Conservation (phyloP, 2,797 vertebrate genomes). For the Urocyon cinereoargenteus region DNA sequence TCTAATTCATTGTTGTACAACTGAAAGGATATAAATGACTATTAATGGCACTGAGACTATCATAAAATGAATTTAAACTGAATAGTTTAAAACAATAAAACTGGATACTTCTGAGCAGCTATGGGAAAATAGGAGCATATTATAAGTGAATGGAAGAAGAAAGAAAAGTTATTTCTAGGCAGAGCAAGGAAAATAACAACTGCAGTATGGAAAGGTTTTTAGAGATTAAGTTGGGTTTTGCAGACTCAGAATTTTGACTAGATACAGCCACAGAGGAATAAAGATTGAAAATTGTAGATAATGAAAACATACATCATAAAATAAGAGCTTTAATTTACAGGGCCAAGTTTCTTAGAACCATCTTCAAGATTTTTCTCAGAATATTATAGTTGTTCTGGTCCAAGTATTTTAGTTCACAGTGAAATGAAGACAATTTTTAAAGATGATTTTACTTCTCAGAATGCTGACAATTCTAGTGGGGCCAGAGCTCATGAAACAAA, state of each 20-base stretch:
- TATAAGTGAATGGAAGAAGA: background rate
- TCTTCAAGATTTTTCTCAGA: constrained; percentile 2
- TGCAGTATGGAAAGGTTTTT: background rate
- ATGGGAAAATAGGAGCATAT: background rate
- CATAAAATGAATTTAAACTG: background rate
- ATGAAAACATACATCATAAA: background rate
- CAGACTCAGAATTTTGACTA: background rate
- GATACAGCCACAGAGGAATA: background rate
- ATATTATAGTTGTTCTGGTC: background rate
- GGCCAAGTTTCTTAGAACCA: background rate
- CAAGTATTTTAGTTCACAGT: background rate
- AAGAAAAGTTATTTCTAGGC: background rate
- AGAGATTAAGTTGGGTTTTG: background rate
- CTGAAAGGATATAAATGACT: background rate
- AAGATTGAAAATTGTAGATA: background rate
- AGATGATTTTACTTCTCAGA: background rate
- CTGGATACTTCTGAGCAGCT: background rate
- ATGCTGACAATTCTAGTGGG: background rate
- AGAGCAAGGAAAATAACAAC: background rate
- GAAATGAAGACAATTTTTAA: background rate
- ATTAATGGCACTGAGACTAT: background rate
- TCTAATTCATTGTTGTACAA: background rate
- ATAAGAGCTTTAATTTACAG: background rate
- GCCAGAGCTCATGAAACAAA: background rate
- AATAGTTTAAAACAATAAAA: background rate